phyloP scores from a whole-genome alignment of 2,888 invertebrate genomes.

The Lagria hirta region DNA sequence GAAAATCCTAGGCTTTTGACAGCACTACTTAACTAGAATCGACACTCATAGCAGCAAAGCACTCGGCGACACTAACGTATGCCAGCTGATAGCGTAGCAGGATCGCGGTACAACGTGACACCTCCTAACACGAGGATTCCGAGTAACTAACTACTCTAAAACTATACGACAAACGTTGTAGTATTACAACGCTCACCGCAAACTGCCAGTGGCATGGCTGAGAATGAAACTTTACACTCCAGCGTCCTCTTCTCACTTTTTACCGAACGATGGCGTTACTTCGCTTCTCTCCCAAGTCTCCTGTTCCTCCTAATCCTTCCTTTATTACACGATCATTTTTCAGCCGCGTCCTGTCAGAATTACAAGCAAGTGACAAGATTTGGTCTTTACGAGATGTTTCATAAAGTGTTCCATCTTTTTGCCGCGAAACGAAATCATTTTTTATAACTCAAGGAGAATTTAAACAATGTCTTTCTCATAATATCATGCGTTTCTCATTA shows the following conservation, averaged over 20 bases:
- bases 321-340: too few species aligned
- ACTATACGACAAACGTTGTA: constrained; percentile 14
- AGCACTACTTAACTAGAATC: constrained; percentile 8
- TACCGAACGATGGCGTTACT: constrained; percentile 23
- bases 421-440: too few species aligned
- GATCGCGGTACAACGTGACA: constrained; percentile 5
- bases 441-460: too few species aligned
- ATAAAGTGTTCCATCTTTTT: too few species aligned
- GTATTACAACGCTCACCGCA: constrained; percentile 14
- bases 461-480: too few species aligned
- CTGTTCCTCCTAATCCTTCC: too few species aligned
- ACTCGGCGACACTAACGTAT: constrained; percentile 16
- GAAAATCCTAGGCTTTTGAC: constrained; percentile 2
- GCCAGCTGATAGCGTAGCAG: constrained; percentile 34
- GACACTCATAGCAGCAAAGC: constrained; percentile 10
- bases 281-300: constrained; percentile 23
- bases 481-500: too few species aligned
- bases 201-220: constrained; percentile 17
- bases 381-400: too few species aligned
- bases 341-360: too few species aligned
- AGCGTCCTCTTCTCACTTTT: constrained; percentile 30
- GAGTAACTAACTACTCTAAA: constrained; percentile 18
- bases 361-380: too few species aligned
- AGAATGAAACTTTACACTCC: constrained; percentile 13
- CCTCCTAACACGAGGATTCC: constrained; percentile 13